Percentiles rank a stretch among this genome's conserved stretches.
Evolutionary conservation across 2,797 vertebrate species (phyloP).

Genomic region (Enteromius mattozi): DNA sequence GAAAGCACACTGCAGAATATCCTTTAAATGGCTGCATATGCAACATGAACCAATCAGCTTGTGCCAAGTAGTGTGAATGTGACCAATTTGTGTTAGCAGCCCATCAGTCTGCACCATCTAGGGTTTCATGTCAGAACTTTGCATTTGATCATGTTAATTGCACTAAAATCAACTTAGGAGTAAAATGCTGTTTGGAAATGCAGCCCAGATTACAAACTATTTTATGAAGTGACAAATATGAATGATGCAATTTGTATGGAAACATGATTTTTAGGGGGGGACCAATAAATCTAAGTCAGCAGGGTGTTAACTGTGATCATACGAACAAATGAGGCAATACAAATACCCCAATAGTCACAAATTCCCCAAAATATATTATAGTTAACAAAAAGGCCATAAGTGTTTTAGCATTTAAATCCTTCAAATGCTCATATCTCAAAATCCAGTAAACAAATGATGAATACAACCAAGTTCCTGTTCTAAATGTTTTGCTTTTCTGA

Average conservation of each 20-base stretch:
- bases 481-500: not conserved
- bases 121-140: not conserved
- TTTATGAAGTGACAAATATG: not conserved
- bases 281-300: not conserved
- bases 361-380: not conserved
- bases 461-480: not conserved
- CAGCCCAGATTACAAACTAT: not conserved
- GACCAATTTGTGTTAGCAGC: no score
- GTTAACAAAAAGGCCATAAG: not conserved
- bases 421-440: not conserved
- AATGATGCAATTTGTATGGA: not conserved
- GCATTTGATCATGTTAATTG: not conserved
- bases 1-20: no score
- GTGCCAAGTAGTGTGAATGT: no score
- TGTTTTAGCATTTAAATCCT: not conserved
- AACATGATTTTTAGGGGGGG: not conserved
- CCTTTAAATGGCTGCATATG: no score
- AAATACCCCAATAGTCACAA: not conserved
- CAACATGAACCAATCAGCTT: no score
- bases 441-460: not conserved
- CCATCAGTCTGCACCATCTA: not conserved
- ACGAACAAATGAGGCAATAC: not conserved
- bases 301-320: not conserved
- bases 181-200: not conserved
- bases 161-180: not conserved